Evolutionary conservation across 1,140 invertebrate genomes (phyloP).

Genomic region (Theocolax elegans): DNA sequence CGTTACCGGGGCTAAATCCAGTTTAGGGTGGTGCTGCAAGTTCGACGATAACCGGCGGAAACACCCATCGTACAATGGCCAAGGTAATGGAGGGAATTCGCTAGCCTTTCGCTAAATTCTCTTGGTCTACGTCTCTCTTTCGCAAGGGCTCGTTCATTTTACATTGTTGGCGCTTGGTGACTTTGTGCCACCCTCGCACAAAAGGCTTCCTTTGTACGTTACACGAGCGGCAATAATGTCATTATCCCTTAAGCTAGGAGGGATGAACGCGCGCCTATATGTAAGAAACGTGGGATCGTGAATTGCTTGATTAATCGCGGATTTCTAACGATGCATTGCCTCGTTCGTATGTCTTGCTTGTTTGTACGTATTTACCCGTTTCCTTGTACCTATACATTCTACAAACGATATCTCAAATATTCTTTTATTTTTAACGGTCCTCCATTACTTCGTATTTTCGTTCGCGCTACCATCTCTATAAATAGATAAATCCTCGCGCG

Average conservation of each 20-base stretch:
- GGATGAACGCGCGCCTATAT: neutral
- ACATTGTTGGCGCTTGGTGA: neutral
- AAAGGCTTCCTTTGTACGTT: slow-evolving; percentile 5
- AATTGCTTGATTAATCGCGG: neutral
- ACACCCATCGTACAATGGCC: slow-evolving; percentile 26
- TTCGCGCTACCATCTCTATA: too few relatives aligned
- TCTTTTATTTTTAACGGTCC: too few relatives aligned
- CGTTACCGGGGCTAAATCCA: slow-evolving; percentile 12
- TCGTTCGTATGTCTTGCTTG: neutral
- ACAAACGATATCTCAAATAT: too few relatives aligned
- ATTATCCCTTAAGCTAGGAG: slow-evolving; percentile 4
- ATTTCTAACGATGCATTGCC: neutral
- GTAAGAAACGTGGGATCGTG: neutral
- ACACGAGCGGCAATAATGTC: slow-evolving; percentile 25
- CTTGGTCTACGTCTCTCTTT: neutral
- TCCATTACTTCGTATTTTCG: too few relatives aligned
- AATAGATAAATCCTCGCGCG: too few relatives aligned
- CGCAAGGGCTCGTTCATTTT: neutral
- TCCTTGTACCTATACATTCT: too few relatives aligned
- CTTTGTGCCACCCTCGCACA: neutral
- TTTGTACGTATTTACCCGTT: too few relatives aligned
- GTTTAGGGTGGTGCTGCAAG: slow-evolving; percentile 14
- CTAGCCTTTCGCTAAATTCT: neutral
- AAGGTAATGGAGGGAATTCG: slow-evolving; percentile 22
- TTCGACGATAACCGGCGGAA: slow-evolving; percentile 18